Base-by-base conservation (phyloP, 2,888 invertebrate genomes). In the Spodoptera exigua region DNA sequence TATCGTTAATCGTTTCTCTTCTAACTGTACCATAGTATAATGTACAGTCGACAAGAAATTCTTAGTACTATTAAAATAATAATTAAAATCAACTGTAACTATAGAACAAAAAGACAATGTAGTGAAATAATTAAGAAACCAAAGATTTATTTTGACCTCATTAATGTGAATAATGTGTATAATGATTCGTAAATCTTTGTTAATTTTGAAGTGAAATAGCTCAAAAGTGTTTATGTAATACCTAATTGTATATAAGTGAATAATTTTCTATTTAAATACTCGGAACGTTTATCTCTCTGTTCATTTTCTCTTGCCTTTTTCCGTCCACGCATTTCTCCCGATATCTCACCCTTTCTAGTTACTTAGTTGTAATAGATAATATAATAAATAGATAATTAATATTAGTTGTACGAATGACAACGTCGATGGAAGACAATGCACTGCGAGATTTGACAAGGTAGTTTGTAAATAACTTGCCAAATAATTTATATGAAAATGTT, bases 361-460 rank as follows among this genome's bases (percentile, higher is more conserved):
- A 61, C 65, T 66, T 70, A 70, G 45, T 65, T 61, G 9, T 61
- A 61, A 67, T 60, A 48, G 52, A 48, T 58, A 46, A 12, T 41
- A 41, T 61, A 61, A 56, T 58, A 49, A 27, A 37, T 63, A 63
- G 58, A 51, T 62, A 59, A 45, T 32, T 62, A 59, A 45, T 32
- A 17, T 63, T 64, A 58, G 64, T 37, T 60, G 36, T 67, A 66
- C 69, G 73, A 61, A 68, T 64, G 52, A 76, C 51, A 69, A 80
- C 82, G 72, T 77, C 71, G 54, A 70, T 45, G 67, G 67, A 70
- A 70, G 78, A 79, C 67, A 81, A 81, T 85, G 90, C 92, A 93
- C 92, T 84, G 88, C 87, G 92, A 76, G 92, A 92, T 91, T 92
- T 93, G 93, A 93, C 85, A 87, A 82, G 72, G 85, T 92, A 92